Conservation (phyloP, 2,797 vertebrate species). For the Coracias cyanogaster region DNA sequence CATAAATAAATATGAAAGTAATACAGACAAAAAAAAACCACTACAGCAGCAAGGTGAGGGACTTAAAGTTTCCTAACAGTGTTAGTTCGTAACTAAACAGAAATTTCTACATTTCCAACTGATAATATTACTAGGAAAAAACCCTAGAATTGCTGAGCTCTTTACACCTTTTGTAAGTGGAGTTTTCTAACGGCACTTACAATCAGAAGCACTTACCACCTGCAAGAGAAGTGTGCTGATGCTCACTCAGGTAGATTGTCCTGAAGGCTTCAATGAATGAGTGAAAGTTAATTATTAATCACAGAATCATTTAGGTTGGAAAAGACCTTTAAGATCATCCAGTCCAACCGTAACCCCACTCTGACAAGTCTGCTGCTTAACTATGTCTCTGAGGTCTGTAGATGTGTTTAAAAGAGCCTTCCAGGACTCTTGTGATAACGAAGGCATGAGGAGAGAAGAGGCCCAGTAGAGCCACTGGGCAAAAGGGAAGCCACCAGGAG, state of each 20-base stretch:
- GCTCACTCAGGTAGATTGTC: not conserved
- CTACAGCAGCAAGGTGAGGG: rapidly evolving
- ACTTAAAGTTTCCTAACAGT: not conserved
- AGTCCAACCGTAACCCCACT: too few species aligned
- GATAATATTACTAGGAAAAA: not conserved
- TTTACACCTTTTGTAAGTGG: not conserved
- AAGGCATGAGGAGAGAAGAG: not conserved
- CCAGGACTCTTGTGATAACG: not conserved
- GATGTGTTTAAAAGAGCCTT: not conserved
- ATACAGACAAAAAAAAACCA: not conserved
- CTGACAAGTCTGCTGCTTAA: not conserved
- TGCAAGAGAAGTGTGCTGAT: not conserved
- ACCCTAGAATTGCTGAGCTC: not conserved
- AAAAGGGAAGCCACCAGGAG: not conserved
- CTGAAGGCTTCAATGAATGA: not conserved
- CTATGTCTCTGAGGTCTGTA: too few species aligned
- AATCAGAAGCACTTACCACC: not conserved
- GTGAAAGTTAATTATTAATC: not conserved
- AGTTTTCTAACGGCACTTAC: not conserved
- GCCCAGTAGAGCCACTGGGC: not conserved
- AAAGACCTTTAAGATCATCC: too few species aligned
- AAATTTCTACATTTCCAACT: not conserved
- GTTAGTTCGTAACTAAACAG: not conserved
- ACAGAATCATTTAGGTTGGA: too few species aligned
- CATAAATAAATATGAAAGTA: not conserved